These are phyloP conservation scores for Hemichromis elongatus DNA, from an alignment of 2,113 vertebrate genomes.

Conservation along the genomic window DNA sequence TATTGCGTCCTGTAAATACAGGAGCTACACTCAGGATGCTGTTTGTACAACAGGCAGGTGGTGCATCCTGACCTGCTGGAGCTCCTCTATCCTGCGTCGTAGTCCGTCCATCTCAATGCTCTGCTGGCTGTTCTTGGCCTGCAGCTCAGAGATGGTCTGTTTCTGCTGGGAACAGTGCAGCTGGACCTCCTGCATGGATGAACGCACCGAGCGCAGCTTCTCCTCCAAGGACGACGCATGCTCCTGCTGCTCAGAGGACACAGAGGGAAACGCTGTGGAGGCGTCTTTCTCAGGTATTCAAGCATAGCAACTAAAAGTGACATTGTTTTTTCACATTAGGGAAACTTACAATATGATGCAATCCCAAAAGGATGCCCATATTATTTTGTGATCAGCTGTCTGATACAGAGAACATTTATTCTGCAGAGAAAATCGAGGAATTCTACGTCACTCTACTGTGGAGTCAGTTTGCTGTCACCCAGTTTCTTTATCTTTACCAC, in stretches of 20 bases:
- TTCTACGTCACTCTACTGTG: not conserved
- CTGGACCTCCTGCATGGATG: conserved; percentile 84
- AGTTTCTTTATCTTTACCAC: not conserved
- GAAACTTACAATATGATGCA: not conserved
- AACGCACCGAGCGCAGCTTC: conserved; percentile 78
- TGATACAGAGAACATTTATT: not conserved
- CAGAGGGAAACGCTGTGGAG: not conserved
- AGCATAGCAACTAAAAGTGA: not conserved
- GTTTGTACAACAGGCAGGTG: not conserved
- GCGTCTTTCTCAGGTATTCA: not conserved
- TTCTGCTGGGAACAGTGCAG: conserved; percentile 83
- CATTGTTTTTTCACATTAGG: not conserved
- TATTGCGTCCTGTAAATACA: not conserved
- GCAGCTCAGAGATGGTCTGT: conserved; percentile 78
- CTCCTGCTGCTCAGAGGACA: conserved; percentile 77
- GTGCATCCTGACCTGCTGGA: conserved; percentile 82
- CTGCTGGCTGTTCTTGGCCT: conserved; percentile 77
- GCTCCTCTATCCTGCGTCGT: conserved; percentile 78
- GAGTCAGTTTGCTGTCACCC: not conserved
- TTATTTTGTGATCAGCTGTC: not conserved
- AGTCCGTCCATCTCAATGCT: conserved; percentile 76
- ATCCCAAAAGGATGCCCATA: not conserved
- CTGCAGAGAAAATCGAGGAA: not conserved
- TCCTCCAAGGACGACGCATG: conserved; percentile 80
- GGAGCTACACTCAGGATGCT: not conserved